Evolutionary conservation across 2,888 invertebrate species (phyloP).

Genomic region (Luperina testacea): DNA sequence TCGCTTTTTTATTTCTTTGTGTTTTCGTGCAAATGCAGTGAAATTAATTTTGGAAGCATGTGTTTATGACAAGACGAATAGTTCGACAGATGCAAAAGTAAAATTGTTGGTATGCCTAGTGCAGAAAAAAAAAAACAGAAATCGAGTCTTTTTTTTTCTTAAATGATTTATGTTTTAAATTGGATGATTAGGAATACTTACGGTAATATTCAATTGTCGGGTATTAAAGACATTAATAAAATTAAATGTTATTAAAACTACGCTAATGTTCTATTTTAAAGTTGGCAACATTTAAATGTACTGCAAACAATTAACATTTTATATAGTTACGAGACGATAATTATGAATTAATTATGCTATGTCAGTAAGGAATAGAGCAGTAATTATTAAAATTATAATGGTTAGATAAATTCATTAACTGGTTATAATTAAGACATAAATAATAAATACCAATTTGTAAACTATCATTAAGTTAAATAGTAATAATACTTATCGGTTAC

Average conservation of each 20-base stretch:
- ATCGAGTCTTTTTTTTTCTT: slow-evolving; percentile 28
- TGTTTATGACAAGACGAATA: slow-evolving; percentile 78
- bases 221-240: background rate
- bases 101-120: slow-evolving; percentile 59
- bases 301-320: slow-evolving; percentile 28
- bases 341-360: slow-evolving; percentile 39
- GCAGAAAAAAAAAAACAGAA: slow-evolving; percentile 49
- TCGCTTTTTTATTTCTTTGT: slow-evolving; percentile 78
- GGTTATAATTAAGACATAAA: slow-evolving; percentile 21
- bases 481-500: background rate
- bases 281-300: slow-evolving; percentile 16
- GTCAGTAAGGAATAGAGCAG: slow-evolving; percentile 14
- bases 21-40: slow-evolving; percentile 79
- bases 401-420: slow-evolving; percentile 12
- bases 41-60: slow-evolving; percentile 84
- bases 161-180: slow-evolving; percentile 15
- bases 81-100: slow-evolving; percentile 75
- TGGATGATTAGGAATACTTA: slow-evolving; percentile 4
- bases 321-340: slow-evolving; percentile 23
- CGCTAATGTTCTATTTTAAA: slow-evolving; percentile 13
- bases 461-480: background rate
- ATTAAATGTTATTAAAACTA: slow-evolving; percentile 9
- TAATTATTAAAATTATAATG: slow-evolving; percentile 33
- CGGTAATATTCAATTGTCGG: background rate
- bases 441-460: background rate